Base-by-base conservation (phyloP, 1,140 invertebrate genomes). In the Tribolium castaneum region DNA sequence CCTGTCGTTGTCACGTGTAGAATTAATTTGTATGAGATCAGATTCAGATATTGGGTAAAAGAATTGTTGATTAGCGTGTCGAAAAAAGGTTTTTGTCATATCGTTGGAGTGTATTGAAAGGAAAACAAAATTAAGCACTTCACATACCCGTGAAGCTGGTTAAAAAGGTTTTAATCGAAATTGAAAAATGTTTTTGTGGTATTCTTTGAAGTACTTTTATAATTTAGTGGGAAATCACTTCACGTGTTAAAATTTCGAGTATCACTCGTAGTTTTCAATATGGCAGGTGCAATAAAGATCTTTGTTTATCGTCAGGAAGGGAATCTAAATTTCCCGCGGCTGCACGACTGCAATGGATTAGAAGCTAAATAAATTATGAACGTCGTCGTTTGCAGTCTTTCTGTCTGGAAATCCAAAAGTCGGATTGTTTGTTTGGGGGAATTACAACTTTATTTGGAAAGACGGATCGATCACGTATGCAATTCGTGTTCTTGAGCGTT, bases 361-460 rank as follows among this genome's bases (percentile, higher is more conserved):
- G 71, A 73, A 73, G 49, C 52, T 73, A 73, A 73, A 73, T 73
- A 73, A 73, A 73, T 73, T 73, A 73, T 73, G 71, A 73, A 54
- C 30, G 71, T 52, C 49, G 71, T 73, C 71, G 71, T 73, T 73
- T 72, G 70, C 70, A 72, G 70, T 72, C 50, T 16, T 54, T 73
- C 49, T 73, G 45, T 73, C 52, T 54, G 45, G 16, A 35, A 73
- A 54, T 73, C 16, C 49, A 39, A 54, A 72, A 73, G 71, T 39
- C 25, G 25, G 14, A 10, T 59, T 59, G 71, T 73, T 73, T 73
- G 52, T 73, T 51, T 35, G 49, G 49, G 51, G n/a, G 49, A 73
- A 52, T 73, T 73, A 54, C 71, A 73, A 25, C 49, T 73, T 73
- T 73, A 54, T 73, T 72, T 22, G 59, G 34, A 66, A 66, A 12